A percentile compares a stretch with the other conserved stretches of the same genome.
phyloP scores from a whole-genome alignment of 2,797 vertebrate genomes.

The Eospalax fontanierii region DNA sequence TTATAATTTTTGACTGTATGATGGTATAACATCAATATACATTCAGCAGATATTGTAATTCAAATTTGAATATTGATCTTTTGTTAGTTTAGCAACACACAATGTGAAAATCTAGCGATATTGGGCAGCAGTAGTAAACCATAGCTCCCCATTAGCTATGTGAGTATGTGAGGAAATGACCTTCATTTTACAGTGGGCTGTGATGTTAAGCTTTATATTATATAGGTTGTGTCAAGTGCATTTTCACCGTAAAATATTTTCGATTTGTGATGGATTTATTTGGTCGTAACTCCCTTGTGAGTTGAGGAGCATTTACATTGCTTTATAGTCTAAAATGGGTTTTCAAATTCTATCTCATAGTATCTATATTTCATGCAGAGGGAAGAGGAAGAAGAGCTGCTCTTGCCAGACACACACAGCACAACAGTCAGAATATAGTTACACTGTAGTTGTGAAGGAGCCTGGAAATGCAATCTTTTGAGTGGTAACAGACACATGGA shows the following conservation, averaged over 20 bases:
- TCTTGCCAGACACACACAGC: background rate
- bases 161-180: background rate
- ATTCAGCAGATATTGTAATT: background rate
- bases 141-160: background rate
- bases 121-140: background rate
- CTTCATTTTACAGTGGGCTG: background rate
- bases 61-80: background rate
- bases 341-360: background rate
- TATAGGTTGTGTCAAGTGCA: background rate
- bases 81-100: background rate
- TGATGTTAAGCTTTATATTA: background rate
- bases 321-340: background rate
- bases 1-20: background rate
- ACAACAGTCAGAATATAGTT: constrained; percentile 11
- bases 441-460: background rate
- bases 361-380: background rate
- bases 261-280: background rate
- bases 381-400: background rate
- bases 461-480: constrained; percentile 31
- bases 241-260: background rate
- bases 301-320: background rate
- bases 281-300: background rate
- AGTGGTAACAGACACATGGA: background rate
- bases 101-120: background rate
- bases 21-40: background rate